A percentile compares a stretch with the other conserved stretches of the same genome.
Conservation (phyloP, 2,888 invertebrate species). For the Drosophila mimica region DNA sequence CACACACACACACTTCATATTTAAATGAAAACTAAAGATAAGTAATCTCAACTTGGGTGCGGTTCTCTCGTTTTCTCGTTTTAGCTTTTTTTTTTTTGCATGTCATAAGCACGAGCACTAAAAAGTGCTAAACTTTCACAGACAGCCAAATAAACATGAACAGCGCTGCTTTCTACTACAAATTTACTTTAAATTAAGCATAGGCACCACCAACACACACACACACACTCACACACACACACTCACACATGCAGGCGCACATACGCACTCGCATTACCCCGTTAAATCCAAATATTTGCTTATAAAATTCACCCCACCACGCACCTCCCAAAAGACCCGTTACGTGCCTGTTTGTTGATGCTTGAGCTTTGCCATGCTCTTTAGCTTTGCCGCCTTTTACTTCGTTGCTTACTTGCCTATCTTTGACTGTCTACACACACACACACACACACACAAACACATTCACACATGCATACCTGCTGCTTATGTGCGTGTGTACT, state of each 20-base stretch:
- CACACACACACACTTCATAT: conserved; percentile 63
- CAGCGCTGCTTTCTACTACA: conserved; percentile 29
- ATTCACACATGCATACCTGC: neutral
- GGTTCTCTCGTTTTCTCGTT: conserved; percentile 61
- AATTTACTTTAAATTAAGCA: conserved; percentile 60
- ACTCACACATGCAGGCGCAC: neutral
- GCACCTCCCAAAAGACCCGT: conserved; percentile 12
- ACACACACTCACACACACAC: neutral
- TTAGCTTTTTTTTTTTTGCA: conserved; percentile 12
- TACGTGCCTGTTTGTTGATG: conserved; percentile 60
- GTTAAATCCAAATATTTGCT: conserved; percentile 79
- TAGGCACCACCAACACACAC: conserved; percentile 14
- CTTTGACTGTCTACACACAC: neutral
- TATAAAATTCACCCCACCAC: conserved; percentile 56
- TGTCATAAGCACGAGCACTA: conserved; percentile 16
- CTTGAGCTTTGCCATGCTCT: conserved; percentile 56
- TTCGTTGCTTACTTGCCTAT: conserved; percentile 19
- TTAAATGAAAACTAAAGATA: conserved; percentile 78
- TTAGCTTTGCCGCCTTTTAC: conserved; percentile 8
- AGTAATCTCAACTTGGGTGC: conserved; percentile 74
- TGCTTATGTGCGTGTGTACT: conserved; percentile 19
- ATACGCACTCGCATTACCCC: conserved; percentile 38
- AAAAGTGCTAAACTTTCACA: conserved; percentile 26
- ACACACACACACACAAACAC: conserved; percentile 3
- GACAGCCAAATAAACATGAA: conserved; percentile 14